These are phyloP conservation scores for Cephonodes hylas DNA, from an alignment of 2,888 invertebrate genomes.

Conservation along the genomic window DNA sequence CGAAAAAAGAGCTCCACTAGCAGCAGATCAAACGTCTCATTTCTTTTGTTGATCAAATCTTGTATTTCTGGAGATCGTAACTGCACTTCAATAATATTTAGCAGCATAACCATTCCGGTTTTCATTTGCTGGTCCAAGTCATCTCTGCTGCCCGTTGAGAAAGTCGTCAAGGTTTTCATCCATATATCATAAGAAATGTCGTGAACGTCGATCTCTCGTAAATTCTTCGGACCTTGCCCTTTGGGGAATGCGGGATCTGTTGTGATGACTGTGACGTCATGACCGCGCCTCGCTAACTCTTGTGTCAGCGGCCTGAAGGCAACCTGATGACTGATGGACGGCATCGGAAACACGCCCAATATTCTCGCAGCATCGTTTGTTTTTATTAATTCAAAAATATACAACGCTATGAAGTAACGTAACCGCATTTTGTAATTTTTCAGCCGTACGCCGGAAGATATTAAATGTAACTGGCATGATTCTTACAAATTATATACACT, in stretches of 20 bases:
- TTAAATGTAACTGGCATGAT: no score
- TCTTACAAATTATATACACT: no score
- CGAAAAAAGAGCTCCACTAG: conserved; percentile 39
- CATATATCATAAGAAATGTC: conserved; percentile 11
- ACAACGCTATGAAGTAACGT: no score
- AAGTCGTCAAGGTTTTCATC: neutral
- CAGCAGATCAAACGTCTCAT: conserved; percentile 49
- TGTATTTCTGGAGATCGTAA: conserved; percentile 25
- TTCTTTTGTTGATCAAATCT: conserved; percentile 29
- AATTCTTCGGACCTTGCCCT: neutral
- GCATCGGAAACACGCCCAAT: conserved; percentile 41
- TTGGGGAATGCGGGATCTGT: conserved; percentile 9
- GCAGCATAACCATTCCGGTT: neutral
- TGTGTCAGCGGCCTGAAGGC: conserved; percentile 37
- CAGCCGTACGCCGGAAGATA: no score
- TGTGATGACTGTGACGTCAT: conserved; percentile 15
- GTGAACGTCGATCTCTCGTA: conserved; percentile 15
- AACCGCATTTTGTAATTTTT: no score
- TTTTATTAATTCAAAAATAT: neutral
- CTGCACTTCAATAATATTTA: neutral
- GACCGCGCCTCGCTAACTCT: conserved; percentile 16
- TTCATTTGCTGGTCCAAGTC: neutral
- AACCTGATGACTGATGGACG: conserved; percentile 51
- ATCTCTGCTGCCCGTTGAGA: neutral
- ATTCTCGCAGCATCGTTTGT: conserved; percentile 43